Percentiles rank a stretch among this genome's conserved stretches.
phyloP scores from a whole-genome alignment of 2,888 invertebrate genomes.

The Pyrocoelia pectoralis region DNA sequence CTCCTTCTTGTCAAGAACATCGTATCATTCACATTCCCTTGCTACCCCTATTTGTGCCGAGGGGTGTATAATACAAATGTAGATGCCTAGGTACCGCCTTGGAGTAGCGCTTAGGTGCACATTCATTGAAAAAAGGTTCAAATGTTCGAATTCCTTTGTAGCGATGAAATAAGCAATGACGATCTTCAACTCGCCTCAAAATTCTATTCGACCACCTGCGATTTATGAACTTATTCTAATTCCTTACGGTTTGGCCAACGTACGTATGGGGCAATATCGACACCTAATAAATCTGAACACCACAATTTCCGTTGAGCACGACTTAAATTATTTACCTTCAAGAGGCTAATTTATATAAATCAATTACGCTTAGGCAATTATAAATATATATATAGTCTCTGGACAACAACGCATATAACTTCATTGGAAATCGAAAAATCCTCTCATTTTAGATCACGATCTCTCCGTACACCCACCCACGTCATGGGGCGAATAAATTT shows the following conservation, averaged over 20 bases:
- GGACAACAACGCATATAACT: constrained; percentile 16
- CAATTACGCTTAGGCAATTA: not conserved
- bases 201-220: not conserved
- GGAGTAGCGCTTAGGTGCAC: no score
- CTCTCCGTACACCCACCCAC: constrained; percentile 5
- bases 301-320: not conserved
- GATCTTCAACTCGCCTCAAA: not conserved
- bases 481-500: constrained; percentile 11
- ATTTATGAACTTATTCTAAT: not conserved
- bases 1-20: no score
- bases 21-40: no score
- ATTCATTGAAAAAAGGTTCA: no score
- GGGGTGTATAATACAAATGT: no score
- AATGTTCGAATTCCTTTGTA: no score
- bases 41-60: no score
- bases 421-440: constrained; percentile 19
- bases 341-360: constrained; percentile 6
- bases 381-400: not conserved
- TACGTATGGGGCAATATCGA: not conserved
- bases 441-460: constrained; percentile 18
- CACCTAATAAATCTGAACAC: not conserved
- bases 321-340: constrained; percentile 1
- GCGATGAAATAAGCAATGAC: no score
- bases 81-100: no score
- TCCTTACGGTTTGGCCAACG: not conserved